Conservation (phyloP, 2,888 invertebrate species). For the Volucella bombylans region DNA sequence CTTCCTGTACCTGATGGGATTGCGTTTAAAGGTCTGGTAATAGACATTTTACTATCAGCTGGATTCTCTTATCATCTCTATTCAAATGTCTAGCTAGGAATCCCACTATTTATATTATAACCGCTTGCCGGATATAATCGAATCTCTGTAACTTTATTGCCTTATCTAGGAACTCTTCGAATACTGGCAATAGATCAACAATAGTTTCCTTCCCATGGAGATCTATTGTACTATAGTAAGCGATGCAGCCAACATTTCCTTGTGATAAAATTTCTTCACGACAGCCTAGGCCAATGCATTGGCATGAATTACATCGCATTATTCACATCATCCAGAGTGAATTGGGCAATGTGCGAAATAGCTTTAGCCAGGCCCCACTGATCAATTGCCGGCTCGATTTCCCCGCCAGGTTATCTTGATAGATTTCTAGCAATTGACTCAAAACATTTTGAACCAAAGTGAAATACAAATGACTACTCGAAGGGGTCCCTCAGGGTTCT, state of each 20-base stretch:
- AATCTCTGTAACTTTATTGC: conserved; percentile 94
- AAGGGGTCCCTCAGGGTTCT: no score
- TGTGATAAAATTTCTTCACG: conserved; percentile 90
- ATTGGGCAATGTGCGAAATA: conserved; percentile 89
- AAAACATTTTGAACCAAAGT: conserved; percentile 85
- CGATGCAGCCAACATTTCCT: conserved; percentile 97
- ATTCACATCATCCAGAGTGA: conserved; percentile 85
- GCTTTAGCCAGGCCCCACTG: conserved; percentile 95
- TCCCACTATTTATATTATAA: conserved; percentile 98
- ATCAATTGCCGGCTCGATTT: conserved; percentile 92
- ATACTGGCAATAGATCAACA: conserved; percentile 91
- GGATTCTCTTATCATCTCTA: conserved; percentile 93
- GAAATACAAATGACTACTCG: no score
- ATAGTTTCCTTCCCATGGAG: conserved; percentile 94
- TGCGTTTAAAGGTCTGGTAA: conserved; percentile 97
- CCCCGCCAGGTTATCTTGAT: conserved; percentile 92
- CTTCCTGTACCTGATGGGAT: conserved; percentile 98
- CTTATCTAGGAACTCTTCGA: conserved; percentile 95
- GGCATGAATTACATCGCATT: conserved; percentile 93
- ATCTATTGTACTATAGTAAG: conserved; percentile 94
- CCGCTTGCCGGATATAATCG: conserved; percentile 97
- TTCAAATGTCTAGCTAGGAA: conserved; percentile 97
- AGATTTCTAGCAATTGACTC: conserved; percentile 87
- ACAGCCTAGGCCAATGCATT: conserved; percentile 92
- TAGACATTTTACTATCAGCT: conserved; percentile 95